Conservation (phyloP, 2,797 vertebrate species). For the Lacerta viridis region DNA sequence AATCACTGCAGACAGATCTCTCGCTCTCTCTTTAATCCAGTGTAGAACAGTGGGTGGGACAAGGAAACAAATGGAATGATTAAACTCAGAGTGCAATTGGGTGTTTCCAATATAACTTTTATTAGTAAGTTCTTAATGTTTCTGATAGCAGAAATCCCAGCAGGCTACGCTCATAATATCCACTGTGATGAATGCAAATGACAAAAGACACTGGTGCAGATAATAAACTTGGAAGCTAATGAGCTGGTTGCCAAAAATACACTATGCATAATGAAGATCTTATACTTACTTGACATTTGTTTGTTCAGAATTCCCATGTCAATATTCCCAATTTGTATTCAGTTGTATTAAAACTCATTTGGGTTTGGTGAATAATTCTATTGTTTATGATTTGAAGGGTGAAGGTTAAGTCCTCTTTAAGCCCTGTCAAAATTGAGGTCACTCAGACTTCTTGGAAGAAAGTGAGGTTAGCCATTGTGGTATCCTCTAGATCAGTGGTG, state of each 20-base stretch:
- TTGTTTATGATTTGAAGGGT: not conserved
- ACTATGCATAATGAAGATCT: conserved; percentile 44
- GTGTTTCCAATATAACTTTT: conserved; percentile 52
- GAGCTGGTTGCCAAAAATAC: conserved; percentile 60
- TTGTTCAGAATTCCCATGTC: conserved; percentile 54
- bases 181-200: conserved; percentile 68
- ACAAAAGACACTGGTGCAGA: conserved; percentile 62
- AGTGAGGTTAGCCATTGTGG: not conserved
- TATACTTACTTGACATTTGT: conserved; percentile 65
- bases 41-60: not conserved
- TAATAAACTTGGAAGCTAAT: conserved; percentile 62
- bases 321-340: conserved; percentile 54
- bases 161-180: conserved; percentile 25
- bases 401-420: conserved; percentile 8
- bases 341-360: conserved; percentile 40
- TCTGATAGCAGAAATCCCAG: conserved; percentile 54
- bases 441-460: not conserved
- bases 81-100: conserved; percentile 52
- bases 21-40: not conserved
- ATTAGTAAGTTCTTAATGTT: conserved; percentile 56
- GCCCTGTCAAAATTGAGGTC: not conserved
- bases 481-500: no score
- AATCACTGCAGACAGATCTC: not conserved
- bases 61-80: conserved; percentile 43
- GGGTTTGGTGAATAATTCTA: conserved; percentile 52